Evolutionary conservation across 2,113 vertebrate genomes (phyloP).

Genomic region (Holacanthus passer): DNA sequence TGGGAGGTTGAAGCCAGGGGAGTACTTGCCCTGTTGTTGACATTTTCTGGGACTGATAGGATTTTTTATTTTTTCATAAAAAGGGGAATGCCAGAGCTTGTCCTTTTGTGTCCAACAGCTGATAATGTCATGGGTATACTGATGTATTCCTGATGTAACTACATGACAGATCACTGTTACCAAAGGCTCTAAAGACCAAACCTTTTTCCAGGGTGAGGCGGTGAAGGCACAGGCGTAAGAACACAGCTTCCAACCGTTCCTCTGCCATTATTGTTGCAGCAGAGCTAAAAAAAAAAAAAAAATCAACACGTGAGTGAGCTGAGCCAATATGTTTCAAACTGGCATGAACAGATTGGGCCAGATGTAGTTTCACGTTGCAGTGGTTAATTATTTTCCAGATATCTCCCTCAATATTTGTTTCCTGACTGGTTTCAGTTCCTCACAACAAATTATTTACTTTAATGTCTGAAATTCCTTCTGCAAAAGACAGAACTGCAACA

Average conservation of each 20-base stretch:
- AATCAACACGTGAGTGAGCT: constrained; percentile 26
- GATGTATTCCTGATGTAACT: constrained; percentile 26
- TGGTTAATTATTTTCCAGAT: constrained; percentile 48
- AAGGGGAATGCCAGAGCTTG: not conserved
- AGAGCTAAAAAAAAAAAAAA: constrained; percentile 34
- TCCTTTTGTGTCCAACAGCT: constrained; percentile 47
- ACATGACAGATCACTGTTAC: constrained; percentile 27
- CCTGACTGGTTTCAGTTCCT: constrained; percentile 16
- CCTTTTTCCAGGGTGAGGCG: not conserved
- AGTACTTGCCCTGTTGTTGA: constrained; percentile 60
- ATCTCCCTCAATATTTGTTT: constrained; percentile 29
- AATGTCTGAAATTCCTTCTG: not conserved
- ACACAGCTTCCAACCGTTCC: not conserved
- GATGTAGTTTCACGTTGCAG: constrained; percentile 48
- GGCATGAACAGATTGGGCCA: constrained; percentile 54
- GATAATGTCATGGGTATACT: constrained; percentile 35
- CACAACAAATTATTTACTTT: not conserved
- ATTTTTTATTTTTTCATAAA: constrained; percentile 29
- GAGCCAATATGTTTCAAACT: constrained; percentile 28
- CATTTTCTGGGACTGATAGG: constrained; percentile 49
- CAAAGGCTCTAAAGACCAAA: constrained; percentile 11
- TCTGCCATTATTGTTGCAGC: constrained; percentile 19
- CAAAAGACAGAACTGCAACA: not conserved
- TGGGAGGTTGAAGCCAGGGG: constrained; percentile 25
- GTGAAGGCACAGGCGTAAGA: not conserved